Evolutionary conservation across 53 echinoderm and acorn worm genomes (phyloP), one percentile per base, ranked within the genome.

Genomic region (Crossaster papposus): DNA sequence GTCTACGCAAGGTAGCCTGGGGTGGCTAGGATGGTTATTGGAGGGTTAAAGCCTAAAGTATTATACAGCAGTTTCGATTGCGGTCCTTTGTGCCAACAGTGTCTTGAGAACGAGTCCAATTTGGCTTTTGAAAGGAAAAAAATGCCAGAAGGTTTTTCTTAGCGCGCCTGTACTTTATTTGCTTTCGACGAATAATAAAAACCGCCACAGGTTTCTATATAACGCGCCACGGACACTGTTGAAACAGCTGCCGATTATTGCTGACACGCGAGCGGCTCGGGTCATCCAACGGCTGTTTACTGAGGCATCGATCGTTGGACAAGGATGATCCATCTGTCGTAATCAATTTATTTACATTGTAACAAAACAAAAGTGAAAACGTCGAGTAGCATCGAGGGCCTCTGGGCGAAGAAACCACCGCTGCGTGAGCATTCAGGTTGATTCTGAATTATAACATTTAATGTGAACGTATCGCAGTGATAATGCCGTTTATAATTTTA

Each of bases 181-280:
- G 31, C 63, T 12, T 30, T n/a, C 63, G 36, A 31, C 33, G 64
- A 65, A 62, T 35, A 65, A 62, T 35, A 63, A 62, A 62, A 9
- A 70, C 26, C 8, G 83, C 83, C 83, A 70, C 36, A 50, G 83
- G 83, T 83, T 7, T 9, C n/a, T 8, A n/a, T 36, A n/a, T 36
- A n/a, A 51, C 37, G 32, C 75, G 36, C 71, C 29, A n/a, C 71
- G 29, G 75, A 74, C 33, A 34, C 11, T 87, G 87, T 87, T 72
- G 62, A 76, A 87, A 87, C 87, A 87, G 87, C 87, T 87, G 87
- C 87, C 77, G 76, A 77, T 84, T 84, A 76, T 32, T 75, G 76
- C 14, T 54, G 52, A 37, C 77, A 87, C 76, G 20, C 20, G 53
- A 54, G n/a, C 26, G 29, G 36, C 13, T 18, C 6, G 28, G 52